These are phyloP conservation scores for Odontocolon sp. DNA, from an alignment of 2,888 invertebrate species.

Conservation along the genomic window DNA sequence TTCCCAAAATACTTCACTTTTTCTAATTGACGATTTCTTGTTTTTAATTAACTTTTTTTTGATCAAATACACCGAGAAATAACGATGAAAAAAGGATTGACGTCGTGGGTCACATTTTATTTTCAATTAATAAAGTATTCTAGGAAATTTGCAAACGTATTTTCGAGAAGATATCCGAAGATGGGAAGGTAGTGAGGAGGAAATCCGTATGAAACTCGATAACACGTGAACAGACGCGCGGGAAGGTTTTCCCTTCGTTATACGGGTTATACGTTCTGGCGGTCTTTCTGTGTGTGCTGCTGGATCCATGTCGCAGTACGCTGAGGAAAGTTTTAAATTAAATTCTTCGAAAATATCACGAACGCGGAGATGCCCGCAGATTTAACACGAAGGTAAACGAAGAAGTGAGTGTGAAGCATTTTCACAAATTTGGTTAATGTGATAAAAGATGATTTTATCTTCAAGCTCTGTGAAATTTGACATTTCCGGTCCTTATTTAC, in stretches of 20 bases:
- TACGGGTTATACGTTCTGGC: slow-evolving; percentile 8
- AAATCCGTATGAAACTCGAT: slow-evolving; percentile 18
- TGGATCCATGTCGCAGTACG: slow-evolving; percentile 8
- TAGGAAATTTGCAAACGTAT: no score
- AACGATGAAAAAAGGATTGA: no score
- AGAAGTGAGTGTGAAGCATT: slow-evolving; percentile 25
- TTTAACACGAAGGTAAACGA: slow-evolving; percentile 24
- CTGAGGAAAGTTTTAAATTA: slow-evolving; percentile 72
- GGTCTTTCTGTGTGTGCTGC: neutral
- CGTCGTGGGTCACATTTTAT: no score
- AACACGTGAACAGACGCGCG: slow-evolving; percentile 44
- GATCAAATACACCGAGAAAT: no score
- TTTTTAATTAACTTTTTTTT: no score
- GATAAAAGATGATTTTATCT: no score
- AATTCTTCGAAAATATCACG: slow-evolving; percentile 73
- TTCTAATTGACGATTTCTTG: no score
- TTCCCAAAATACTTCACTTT: neutral
- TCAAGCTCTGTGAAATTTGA: no score
- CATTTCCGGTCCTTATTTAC: no score
- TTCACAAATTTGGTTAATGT: slow-evolving; percentile 34
- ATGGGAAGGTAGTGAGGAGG: neutral
- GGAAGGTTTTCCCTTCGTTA: slow-evolving; percentile 39
- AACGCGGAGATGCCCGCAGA: slow-evolving; percentile 46
- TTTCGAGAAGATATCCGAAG: neutral
- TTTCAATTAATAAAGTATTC: no score